Evolutionary conservation across 1,140 invertebrate genomes (phyloP).

Genomic region (Brachionus sp.): DNA sequence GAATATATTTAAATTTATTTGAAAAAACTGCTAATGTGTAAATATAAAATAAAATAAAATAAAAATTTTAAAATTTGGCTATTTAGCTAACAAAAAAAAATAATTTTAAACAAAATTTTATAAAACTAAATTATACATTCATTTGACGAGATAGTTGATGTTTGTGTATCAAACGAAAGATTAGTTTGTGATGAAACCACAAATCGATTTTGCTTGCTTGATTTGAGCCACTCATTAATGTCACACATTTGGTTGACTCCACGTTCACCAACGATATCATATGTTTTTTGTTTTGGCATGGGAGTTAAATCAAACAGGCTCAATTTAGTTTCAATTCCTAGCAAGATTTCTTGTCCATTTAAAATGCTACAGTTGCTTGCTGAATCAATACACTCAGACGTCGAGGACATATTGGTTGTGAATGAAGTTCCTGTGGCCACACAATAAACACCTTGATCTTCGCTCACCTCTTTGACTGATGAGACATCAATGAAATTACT

Average conservation of each 20-base stretch:
- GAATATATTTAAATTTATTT: no score
- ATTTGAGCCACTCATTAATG: not conserved
- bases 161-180: not conserved
- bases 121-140: conserved; percentile 18
- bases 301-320: conserved; percentile 28
- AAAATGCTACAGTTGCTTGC: not conserved
- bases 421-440: conserved; percentile 35
- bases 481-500: not conserved
- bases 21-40: no score
- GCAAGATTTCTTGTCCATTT: not conserved
- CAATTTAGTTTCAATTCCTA: not conserved
- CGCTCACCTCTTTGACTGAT: not conserved
- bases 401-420: conserved; percentile 10
- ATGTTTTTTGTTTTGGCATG: not conserved
- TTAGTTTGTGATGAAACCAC: not conserved
- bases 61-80: not conserved
- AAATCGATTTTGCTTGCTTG: not conserved
- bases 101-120: not conserved
- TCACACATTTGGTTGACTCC: not conserved
- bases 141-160: not conserved
- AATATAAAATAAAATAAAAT: not conserved
- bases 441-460: conserved; percentile 41
- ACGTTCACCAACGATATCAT: not conserved
- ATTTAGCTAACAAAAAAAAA: not conserved
- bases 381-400: not conserved